Conservation (phyloP, 2,888 invertebrate species). For the Drosophila limbata region DNA sequence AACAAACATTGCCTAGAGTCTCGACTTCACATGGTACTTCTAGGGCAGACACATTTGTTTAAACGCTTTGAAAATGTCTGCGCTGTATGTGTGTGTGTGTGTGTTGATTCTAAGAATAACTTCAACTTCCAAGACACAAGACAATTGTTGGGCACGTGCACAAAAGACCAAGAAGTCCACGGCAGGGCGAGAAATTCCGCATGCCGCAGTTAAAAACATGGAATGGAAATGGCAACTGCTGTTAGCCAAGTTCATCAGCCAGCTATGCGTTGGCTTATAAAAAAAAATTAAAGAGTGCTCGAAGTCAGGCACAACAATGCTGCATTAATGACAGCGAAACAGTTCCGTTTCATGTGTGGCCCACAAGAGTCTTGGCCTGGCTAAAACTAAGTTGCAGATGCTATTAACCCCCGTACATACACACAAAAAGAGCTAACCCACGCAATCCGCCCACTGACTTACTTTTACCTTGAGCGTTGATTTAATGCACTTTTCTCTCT, state of each 20-base stretch:
- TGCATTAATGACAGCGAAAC: constrained; percentile 61
- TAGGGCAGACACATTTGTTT: constrained; percentile 30
- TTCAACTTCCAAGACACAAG: constrained; percentile 21
- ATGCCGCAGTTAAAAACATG: constrained; percentile 20
- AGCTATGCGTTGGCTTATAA: constrained; percentile 59
- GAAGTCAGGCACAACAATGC: constrained; percentile 46
- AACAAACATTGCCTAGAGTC: constrained; percentile 43
- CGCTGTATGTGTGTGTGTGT: constrained; percentile 11
- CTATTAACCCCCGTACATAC: constrained; percentile 50
- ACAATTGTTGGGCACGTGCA: constrained; percentile 57
- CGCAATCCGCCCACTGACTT: constrained; percentile 73
- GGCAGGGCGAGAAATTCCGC: constrained; percentile 70
- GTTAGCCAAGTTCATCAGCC: constrained; percentile 52
- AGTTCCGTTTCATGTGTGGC: constrained; percentile 75
- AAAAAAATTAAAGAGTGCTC: constrained; percentile 37
- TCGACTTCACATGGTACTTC: constrained; percentile 22
- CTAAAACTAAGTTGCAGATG: constrained; percentile 33
- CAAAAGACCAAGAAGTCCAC: constrained; percentile 35
- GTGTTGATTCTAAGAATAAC: constrained; percentile 64
- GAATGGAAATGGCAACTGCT: constrained; percentile 30
- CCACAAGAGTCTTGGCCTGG: constrained; percentile 23
- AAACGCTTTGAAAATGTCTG: constrained; percentile 28
- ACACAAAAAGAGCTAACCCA: constrained; percentile 35
- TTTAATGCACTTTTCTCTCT: constrained; percentile 61
- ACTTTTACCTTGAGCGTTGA: constrained; percentile 61